These are phyloP conservation scores for Halichondria panicea DNA, from an alignment of 37 sponge, comb jelly and placozoan genomes.

Conservation along the genomic window DNA sequence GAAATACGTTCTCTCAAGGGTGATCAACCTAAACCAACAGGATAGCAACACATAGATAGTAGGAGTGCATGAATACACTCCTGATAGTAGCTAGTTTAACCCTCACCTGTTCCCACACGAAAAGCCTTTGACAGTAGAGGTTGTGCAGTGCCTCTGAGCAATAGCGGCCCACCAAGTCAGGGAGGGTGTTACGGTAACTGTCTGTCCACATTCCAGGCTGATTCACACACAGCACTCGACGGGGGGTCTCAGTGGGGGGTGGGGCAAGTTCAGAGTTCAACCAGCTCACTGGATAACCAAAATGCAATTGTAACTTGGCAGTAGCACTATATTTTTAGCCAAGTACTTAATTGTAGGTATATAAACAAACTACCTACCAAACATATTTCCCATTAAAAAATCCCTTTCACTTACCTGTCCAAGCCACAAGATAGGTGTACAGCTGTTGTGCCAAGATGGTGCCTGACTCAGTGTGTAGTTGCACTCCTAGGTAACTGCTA, in stretches of 20 bases:
- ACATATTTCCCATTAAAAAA: not conserved
- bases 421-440: slow-evolving; percentile 18
- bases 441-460: slow-evolving; percentile 1
- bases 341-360: not conserved
- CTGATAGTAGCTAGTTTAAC: no score
- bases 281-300: slow-evolving; percentile 1
- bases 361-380: not conserved
- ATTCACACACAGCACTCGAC: not conserved
- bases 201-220: not conserved
- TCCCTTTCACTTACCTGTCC: slow-evolving; percentile 23
- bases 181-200: not conserved
- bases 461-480: not conserved
- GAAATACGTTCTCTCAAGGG: no score
- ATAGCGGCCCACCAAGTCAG: not conserved
- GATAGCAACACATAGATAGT: no score
- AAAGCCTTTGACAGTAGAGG: slow-evolving; percentile 32
- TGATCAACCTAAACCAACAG: no score
- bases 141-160: slow-evolving; percentile 25
- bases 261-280: not conserved
- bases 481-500: not conserved
- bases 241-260: not conserved
- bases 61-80: no score
- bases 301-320: no score
- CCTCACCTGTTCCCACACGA: slow-evolving; percentile 52
- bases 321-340: no score